These are phyloP conservation scores for Heliconius hewitsoni DNA, from an alignment of 1,140 invertebrate species.

Conservation along the genomic window DNA sequence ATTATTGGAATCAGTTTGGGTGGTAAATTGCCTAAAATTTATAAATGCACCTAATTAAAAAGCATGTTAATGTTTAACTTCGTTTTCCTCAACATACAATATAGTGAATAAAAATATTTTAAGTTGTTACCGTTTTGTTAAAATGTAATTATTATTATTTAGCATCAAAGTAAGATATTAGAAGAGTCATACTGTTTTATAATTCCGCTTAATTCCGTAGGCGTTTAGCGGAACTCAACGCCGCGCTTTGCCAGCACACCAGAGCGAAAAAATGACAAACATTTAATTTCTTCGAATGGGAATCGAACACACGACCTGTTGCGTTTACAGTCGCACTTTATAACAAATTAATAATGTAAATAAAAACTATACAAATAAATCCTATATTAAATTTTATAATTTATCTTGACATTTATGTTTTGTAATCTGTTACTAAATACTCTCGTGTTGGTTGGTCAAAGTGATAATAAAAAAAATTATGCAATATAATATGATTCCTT, in stretches of 20 bases:
- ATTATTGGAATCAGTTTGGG: slow-evolving; percentile 42
- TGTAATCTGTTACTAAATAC: neutral
- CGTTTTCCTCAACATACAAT: neutral
- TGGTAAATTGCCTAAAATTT: slow-evolving; percentile 35
- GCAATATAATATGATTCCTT: neutral
- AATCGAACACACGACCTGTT: too few relatives aligned
- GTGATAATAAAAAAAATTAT: neutral
- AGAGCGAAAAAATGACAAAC: too few relatives aligned
- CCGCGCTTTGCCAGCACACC: too few relatives aligned
- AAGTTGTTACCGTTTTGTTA: neutral
- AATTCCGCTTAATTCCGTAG: too few relatives aligned
- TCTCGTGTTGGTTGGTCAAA: neutral
- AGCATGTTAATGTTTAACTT: neutral
- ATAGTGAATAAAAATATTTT: neutral
- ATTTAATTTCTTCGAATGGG: too few relatives aligned
- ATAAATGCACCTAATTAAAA: slow-evolving; percentile 4
- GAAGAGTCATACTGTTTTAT: too few relatives aligned
- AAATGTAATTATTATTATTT: neutral
- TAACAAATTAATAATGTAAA: too few relatives aligned
- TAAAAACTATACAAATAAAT: too few relatives aligned
- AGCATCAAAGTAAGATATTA: too few relatives aligned
- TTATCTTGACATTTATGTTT: neutral
- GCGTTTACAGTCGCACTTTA: too few relatives aligned
- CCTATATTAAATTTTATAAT: too few relatives aligned
- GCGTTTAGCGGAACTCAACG: too few relatives aligned